Percentiles rank a stretch among this genome's conserved stretches.
Evolutionary conservation across 1,140 invertebrate genomes (phyloP).

Genomic region (Venustaconcha ellipsiformis): DNA sequence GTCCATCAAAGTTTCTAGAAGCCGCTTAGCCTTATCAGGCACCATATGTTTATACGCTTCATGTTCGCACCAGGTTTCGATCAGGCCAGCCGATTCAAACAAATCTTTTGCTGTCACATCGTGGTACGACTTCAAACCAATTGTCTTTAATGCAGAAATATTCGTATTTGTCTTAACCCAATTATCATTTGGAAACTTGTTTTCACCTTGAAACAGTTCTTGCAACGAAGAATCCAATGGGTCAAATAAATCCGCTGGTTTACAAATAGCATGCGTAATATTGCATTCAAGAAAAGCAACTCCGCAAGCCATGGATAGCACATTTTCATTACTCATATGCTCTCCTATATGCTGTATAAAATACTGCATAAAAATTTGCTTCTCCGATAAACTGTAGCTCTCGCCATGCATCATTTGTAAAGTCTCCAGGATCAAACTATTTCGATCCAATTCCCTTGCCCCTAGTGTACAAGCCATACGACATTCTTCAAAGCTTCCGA

Average conservation of each 20-base stretch:
- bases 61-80: neutral
- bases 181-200: neutral
- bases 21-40: neutral
- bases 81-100: neutral
- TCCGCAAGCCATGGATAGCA: neutral
- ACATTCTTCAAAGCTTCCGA: too few species aligned
- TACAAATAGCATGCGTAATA: neutral
- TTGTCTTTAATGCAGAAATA: neutral
- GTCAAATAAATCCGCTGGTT: constrained; percentile 8
- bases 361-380: constrained; percentile 8
- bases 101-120: neutral
- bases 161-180: neutral
- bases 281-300: constrained; percentile 7
- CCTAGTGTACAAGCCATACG: neutral
- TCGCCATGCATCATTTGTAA: neutral
- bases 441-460: neutral
- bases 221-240: neutral
- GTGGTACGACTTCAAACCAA: constrained; percentile 2
- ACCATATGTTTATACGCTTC: neutral
- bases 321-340: neutral
- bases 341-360: constrained; percentile 1
- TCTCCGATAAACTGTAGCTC: neutral
- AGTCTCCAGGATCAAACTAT: neutral
- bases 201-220: constrained; percentile 8
- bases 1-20: neutral